Evolutionary conservation across 2,888 invertebrate species (phyloP).

Genomic region (Eurois occulta): DNA sequence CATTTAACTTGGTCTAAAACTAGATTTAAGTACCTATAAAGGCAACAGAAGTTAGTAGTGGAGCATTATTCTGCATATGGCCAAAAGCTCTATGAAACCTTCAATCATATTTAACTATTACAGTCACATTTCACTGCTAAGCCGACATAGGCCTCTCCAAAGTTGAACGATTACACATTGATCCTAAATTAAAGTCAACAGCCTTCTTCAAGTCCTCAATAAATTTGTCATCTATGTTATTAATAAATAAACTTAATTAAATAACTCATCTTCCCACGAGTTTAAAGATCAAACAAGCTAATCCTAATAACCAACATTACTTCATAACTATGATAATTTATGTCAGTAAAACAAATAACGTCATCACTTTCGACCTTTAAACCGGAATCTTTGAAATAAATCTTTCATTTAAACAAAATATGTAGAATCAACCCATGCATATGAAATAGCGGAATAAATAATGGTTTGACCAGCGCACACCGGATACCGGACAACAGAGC

Average conservation of each 20-base stretch:
- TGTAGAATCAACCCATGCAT: constrained; percentile 1
- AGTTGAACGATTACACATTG: not conserved
- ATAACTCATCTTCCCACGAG: not conserved
- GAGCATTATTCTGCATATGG: no score
- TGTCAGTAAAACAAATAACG: constrained; percentile 45
- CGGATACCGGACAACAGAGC: not conserved
- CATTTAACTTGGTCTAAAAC: no score
- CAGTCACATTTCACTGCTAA: no score
- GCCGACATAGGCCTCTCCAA: not conserved
- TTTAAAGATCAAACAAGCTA: constrained; percentile 5
- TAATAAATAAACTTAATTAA: not conserved
- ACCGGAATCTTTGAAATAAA: constrained; percentile 31
- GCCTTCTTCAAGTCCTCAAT: no score
- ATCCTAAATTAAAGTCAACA: no score
- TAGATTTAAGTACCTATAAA: no score
- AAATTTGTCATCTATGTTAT: no score
- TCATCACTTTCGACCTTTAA: constrained; percentile 33
- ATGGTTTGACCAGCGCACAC: not conserved
- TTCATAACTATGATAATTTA: constrained; percentile 33
- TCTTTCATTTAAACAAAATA: constrained; percentile 35
- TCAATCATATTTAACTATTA: no score
- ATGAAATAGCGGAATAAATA: constrained; percentile 44
- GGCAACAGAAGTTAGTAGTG: no score
- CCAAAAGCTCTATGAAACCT: no score
- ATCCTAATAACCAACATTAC: constrained; percentile 25